Percentiles rank a stretch among this genome's conserved stretches.
These are phyloP conservation scores for Drosophila kokeensis DNA, from an alignment of 2,888 invertebrate species.

Conservation along the genomic window DNA sequence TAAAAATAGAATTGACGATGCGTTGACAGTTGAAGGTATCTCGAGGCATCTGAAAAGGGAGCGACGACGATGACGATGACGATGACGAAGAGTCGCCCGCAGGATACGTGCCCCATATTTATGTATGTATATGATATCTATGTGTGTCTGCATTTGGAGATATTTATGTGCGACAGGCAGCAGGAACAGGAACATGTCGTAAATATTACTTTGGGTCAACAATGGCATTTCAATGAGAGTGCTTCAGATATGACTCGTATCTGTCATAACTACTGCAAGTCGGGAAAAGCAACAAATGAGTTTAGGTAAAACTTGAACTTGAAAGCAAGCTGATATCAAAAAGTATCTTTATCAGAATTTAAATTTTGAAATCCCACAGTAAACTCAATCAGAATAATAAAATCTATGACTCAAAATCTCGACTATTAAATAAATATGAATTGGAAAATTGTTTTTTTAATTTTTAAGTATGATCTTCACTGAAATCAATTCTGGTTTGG, in stretches of 20 bases:
- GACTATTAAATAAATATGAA: background rate
- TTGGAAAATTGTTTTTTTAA: background rate
- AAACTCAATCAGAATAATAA: too few relatives aligned
- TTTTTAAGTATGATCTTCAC: background rate
- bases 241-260: constrained; percentile 21
- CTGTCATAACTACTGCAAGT: background rate
- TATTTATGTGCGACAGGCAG: constrained; percentile 22
- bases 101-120: constrained; percentile 55
- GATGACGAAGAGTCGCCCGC: constrained; percentile 31
- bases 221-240: constrained; percentile 22
- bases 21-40: constrained; percentile 73
- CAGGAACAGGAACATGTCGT: constrained; percentile 5
- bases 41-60: constrained; percentile 11
- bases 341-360: background rate
- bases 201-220: constrained; percentile 13
- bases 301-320: background rate
- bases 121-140: background rate
- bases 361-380: too few relatives aligned
- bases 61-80: constrained; percentile 3
- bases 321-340: background rate
- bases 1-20: constrained; percentile 81
- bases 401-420: rapidly evolving
- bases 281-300: background rate
- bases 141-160: background rate
- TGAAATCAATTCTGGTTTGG: background rate